Conservation (phyloP, 1,140 invertebrate species). For the Panagrolaimus sp. region DNA sequence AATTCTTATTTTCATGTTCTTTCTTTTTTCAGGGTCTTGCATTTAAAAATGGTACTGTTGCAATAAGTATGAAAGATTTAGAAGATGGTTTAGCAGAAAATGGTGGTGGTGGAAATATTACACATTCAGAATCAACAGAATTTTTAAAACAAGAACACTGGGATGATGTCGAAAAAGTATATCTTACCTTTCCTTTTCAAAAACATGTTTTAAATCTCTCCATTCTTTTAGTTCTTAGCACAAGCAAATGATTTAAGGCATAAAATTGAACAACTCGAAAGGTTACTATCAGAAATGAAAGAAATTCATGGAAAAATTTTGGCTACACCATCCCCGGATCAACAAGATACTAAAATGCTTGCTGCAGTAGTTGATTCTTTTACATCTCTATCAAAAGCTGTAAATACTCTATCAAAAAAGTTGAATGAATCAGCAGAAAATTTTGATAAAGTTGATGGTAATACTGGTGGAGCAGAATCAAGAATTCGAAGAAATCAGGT, state of each 20-base stretch:
- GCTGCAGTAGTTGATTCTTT: slow-evolving; percentile 23
- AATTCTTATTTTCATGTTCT: not conserved
- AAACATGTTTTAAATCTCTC: too few relatives aligned
- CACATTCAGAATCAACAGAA: not conserved
- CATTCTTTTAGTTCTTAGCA: too few relatives aligned
- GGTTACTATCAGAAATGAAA: too few relatives aligned
- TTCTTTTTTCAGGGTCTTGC: not conserved
- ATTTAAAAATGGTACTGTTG: not conserved
- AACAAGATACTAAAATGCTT: slow-evolving; percentile 14
- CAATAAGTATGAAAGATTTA: not conserved
- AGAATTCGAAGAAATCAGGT: slow-evolving; percentile 41
- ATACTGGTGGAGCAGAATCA: slow-evolving; percentile 23
- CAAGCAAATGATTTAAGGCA: too few relatives aligned
- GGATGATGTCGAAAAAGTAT: slow-evolving; percentile 17
- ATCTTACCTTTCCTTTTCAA: too few relatives aligned
- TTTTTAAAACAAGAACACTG: slow-evolving; percentile 24
- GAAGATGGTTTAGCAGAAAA: not conserved
- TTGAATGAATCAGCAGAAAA: not conserved
- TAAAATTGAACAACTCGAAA: too few relatives aligned
- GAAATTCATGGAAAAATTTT: not conserved
- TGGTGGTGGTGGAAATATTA: not conserved
- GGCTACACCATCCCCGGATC: not conserved
- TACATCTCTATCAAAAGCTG: slow-evolving; percentile 13
- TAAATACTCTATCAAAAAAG: slow-evolving; percentile 14
- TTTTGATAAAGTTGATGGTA: slow-evolving; percentile 11